phyloP scores from a whole-genome alignment of 1,140 invertebrate species.

The Aricia agestis region DNA sequence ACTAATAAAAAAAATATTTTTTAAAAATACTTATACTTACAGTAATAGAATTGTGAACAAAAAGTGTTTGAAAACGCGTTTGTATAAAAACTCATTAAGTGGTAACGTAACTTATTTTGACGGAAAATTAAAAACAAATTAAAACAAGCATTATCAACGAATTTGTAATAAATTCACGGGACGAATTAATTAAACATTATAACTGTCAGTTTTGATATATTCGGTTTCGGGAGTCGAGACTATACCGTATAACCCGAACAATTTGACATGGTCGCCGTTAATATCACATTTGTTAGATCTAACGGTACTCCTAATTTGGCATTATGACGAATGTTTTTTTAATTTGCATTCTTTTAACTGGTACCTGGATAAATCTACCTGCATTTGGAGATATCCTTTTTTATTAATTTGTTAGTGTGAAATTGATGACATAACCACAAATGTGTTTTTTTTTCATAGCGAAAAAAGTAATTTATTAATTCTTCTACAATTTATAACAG shows the following conservation, averaged over 20 bases:
- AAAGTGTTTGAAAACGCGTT: too few species aligned
- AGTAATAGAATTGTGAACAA: too few species aligned
- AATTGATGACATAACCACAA: neutral
- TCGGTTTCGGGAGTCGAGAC: neutral
- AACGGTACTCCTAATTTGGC: constrained; percentile 11
- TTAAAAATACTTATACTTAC: too few species aligned
- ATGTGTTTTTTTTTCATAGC: neutral
- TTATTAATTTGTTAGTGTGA: neutral
- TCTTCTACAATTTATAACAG: too few species aligned
- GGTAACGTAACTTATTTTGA: neutral
- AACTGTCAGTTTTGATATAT: constrained; percentile 9
- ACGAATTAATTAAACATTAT: constrained; percentile 12
- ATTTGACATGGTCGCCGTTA: constrained; percentile 14
- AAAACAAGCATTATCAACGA: neutral
- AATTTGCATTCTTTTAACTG: neutral
- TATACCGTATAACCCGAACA: neutral
- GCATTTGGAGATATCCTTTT: neutral
- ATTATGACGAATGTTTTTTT: constrained; percentile 12
- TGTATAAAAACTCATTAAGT: too few species aligned
- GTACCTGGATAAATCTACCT: neutral
- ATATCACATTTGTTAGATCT: constrained; percentile 9
- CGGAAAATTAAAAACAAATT: neutral
- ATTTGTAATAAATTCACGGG: neutral
- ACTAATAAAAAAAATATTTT: too few species aligned
- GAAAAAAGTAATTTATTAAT: too few species aligned